Conservation (phyloP, 2,113 vertebrate species). For the Taxidea taxus region DNA sequence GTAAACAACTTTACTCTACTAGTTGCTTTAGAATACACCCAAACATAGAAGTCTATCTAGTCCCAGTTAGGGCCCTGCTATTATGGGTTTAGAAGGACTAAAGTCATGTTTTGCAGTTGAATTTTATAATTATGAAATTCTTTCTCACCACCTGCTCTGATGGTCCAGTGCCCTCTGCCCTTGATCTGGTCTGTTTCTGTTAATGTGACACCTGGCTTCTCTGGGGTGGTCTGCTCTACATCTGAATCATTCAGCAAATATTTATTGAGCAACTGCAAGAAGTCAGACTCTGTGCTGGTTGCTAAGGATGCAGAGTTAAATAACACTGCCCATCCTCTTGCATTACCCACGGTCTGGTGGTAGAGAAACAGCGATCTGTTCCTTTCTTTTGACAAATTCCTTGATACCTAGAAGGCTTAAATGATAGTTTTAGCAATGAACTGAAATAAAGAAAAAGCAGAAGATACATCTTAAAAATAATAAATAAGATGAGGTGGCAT, state of each 20-base stretch:
- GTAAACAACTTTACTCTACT: neutral
- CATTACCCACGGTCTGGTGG: neutral
- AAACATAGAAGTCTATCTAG: neutral
- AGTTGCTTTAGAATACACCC: neutral
- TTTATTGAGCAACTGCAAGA: constrained; percentile 57
- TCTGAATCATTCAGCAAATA: constrained; percentile 65
- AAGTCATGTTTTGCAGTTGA: neutral
- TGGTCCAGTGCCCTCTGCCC: neutral
- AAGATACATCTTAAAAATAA: neutral
- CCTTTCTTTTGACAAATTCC: constrained; percentile 24
- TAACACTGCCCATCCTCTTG: neutral
- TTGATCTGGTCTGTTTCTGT: neutral
- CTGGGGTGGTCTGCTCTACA: neutral
- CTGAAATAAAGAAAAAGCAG: neutral
- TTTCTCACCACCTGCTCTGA: neutral
- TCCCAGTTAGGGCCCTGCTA: neutral
- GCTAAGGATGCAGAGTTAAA: constrained; percentile 47
- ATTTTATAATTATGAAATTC: neutral
- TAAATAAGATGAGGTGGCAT: neutral
- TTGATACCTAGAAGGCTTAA: neutral
- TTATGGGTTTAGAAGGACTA: neutral
- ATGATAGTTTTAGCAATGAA: constrained; percentile 2
- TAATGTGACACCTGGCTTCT: constrained; percentile 55
- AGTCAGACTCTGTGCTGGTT: constrained; percentile 19
- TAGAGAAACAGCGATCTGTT: neutral